Base-by-base conservation (phyloP, 2,113 vertebrate genomes). In the Ramphastos sulfuratus region DNA sequence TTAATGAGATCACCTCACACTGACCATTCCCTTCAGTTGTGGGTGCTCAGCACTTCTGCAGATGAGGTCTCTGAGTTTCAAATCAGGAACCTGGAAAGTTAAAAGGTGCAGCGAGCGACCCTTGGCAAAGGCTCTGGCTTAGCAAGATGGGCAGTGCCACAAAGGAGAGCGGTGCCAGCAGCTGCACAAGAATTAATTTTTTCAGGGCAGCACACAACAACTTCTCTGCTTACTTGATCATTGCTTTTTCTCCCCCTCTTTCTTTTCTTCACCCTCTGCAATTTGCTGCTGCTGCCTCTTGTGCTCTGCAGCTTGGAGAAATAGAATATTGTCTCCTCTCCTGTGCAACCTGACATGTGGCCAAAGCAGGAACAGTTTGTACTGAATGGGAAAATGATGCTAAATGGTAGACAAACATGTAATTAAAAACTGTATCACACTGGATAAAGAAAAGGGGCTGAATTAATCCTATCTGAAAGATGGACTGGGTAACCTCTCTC, bases 1-100 rank as follows among this genome's bases (percentile, higher is more conserved):
- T 20, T 60, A 67, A 60, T 15, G 31, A 37, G 52, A 54, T 87
- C 75, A 60, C 58, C 35, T 85, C 50, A 54, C 55, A 14, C n/a
- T 63, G 75, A 59, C 67, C 79, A 52, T 46, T 72, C 52, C 4
- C 59, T 76, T 54, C 67, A 79, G 14, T 28, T 52, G 46, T 17
- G 85, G 83, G 46, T 9, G 56, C 72, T 92, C 90, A 94, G 72
- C 85, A 50, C 35, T 87, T 65, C 79, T 70, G 82, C 64, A 85
- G 73, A 82, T 5, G n/a, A 76, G 54, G 63, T 59, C 78, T 87
- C 23, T 39, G 71, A 89, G 85, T 55, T 74, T 80, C 93, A 82
- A 76, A 77, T 14, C 87, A 87, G 72, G 75, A 85, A 94, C 59
- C 56, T 35, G 87, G 76, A 93, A 91, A 87, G 85, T 77, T n/a